These are phyloP conservation scores for Zelleria hepariella DNA, from an alignment of 2,888 invertebrate genomes.

Conservation along the genomic window DNA sequence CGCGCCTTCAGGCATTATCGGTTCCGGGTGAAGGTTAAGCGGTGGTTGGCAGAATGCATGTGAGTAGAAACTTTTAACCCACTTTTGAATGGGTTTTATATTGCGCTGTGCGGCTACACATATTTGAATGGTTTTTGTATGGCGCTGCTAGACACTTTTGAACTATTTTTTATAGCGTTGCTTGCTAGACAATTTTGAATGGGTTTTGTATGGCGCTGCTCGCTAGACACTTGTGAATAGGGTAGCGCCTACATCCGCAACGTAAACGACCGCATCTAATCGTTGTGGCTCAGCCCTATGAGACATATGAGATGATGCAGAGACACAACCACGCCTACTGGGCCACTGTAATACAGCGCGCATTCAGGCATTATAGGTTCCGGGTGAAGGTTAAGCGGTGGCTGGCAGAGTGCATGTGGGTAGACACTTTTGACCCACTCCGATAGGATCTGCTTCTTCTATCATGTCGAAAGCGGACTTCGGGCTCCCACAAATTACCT, in stretches of 20 bases:
- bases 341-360: slow-evolving; percentile 76
- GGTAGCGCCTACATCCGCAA: slow-evolving; percentile 74
- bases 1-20: slow-evolving; percentile 74
- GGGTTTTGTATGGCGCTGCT: too few species aligned
- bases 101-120: too few species aligned
- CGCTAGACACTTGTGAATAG: slow-evolving; percentile 61
- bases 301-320: slow-evolving; percentile 74
- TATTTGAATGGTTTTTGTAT: too few species aligned
- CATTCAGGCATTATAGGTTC: slow-evolving; percentile 72
- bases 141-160: too few species aligned
- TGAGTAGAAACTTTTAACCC: slow-evolving; percentile 20
- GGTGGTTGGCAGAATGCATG: slow-evolving; percentile 56
- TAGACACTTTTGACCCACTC: too few species aligned
- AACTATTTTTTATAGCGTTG: too few species aligned
- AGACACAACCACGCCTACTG: slow-evolving; percentile 71
- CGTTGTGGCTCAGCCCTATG: slow-evolving; percentile 73
- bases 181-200: too few species aligned
- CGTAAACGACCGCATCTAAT: slow-evolving; percentile 75
- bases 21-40: slow-evolving; percentile 47
- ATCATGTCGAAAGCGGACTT: too few species aligned
- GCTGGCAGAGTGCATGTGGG: slow-evolving; percentile 54
- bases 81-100: too few species aligned
- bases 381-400: slow-evolving; percentile 47
- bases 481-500: too few species aligned
- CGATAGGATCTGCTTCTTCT: too few species aligned